Conservation (phyloP, 2,797 vertebrate species). For the Lacerta viridis region DNA sequence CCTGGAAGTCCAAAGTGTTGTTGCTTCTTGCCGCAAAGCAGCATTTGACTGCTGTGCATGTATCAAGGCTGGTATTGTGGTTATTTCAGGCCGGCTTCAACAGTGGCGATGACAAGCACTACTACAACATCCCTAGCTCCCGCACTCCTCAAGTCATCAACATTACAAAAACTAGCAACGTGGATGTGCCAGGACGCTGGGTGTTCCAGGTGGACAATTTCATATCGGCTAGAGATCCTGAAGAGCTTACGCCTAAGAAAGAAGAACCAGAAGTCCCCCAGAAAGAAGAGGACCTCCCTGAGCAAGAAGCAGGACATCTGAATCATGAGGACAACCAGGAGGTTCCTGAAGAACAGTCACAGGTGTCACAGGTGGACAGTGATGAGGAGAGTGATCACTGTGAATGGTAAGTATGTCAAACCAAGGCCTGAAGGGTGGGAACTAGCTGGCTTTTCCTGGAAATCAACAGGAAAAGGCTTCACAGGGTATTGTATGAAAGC, state of each 20-base stretch:
- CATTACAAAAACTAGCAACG: constrained; percentile 42
- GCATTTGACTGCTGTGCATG: neutral
- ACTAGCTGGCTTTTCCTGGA: neutral
- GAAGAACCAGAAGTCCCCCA: neutral
- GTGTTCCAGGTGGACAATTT: constrained; percentile 39
- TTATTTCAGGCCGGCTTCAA: constrained; percentile 56
- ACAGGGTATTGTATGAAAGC: no score
- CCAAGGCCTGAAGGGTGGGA: neutral
- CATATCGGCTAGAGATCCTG: neutral
- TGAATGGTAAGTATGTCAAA: constrained; percentile 8
- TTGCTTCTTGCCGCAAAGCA: neutral
- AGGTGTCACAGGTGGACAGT: no score
- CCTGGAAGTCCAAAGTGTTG: neutral
- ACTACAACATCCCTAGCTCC: constrained; percentile 59
- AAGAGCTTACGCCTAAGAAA: accelerated
- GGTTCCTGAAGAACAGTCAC: neutral
- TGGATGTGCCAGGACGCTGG: constrained; percentile 35
- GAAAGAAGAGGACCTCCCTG: no score
- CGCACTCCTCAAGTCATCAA: neutral
- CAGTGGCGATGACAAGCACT: constrained; percentile 38
- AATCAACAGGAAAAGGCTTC: neutral
- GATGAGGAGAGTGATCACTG: neutral
- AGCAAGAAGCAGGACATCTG: neutral
- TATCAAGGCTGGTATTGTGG: neutral
- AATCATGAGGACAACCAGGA: neutral